Evolutionary conservation across 2,797 vertebrate species (phyloP).

Genomic region (Tachyglossus aculeatus): DNA sequence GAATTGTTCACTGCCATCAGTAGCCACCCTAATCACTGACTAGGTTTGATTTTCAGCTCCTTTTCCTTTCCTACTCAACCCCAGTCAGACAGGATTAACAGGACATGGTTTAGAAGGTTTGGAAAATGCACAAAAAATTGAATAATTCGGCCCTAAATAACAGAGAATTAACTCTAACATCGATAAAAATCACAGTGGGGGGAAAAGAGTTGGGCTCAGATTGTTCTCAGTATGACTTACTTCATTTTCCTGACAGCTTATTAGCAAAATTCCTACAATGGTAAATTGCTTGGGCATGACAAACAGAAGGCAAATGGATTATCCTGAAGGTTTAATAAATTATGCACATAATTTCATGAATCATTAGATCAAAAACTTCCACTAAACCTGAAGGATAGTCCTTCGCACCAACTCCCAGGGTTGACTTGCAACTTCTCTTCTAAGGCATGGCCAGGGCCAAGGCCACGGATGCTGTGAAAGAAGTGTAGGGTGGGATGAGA

Average conservation of each 20-base stretch:
- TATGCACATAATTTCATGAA: conserved; percentile 18
- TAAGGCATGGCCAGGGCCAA: too few species aligned
- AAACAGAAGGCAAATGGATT: conserved; percentile 15
- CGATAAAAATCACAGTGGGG: background rate
- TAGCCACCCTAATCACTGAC: too few species aligned
- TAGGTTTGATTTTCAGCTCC: too few species aligned
- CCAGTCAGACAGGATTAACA: too few species aligned
- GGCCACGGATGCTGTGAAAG: too few species aligned
- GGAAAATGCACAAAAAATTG: background rate
- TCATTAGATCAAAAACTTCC: conserved; percentile 24
- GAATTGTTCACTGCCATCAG: too few species aligned
- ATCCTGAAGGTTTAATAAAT: conserved; percentile 17
- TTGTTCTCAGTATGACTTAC: background rate
- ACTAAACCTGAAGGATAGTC: background rate
- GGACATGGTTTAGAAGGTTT: too few species aligned
- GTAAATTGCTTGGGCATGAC: conserved; percentile 26
- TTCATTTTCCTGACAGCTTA: conserved; percentile 32
- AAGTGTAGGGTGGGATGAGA: too few species aligned
- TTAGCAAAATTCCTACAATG: conserved; percentile 4
- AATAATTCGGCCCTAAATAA: background rate
- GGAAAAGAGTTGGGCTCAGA: background rate
- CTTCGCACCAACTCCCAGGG: too few species aligned
- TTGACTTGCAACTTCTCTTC: too few species aligned
- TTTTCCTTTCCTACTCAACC: too few species aligned
- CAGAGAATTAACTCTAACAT: background rate